These are phyloP conservation scores for Cinclus cinclus DNA, from an alignment of 2,113 vertebrate genomes.

Conservation along the genomic window DNA sequence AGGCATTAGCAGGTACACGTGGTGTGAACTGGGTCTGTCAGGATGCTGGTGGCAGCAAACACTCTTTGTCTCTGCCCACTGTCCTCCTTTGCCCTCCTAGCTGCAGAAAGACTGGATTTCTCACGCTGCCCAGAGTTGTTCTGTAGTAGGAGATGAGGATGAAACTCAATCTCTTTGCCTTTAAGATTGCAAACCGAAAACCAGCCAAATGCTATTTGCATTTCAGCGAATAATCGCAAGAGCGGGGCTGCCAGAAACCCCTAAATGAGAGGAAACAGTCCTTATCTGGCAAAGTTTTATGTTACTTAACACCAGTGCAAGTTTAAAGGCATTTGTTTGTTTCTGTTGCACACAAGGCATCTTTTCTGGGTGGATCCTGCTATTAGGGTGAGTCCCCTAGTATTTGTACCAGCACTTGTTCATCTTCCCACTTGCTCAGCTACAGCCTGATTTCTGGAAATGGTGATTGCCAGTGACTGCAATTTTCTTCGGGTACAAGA, in stretches of 20 bases:
- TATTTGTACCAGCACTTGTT: slow-evolving; percentile 11
- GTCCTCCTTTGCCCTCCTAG: neutral
- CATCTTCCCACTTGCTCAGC: neutral
- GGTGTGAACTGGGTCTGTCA: neutral
- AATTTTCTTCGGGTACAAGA: neutral
- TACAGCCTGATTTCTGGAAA: neutral
- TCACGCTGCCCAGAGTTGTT: neutral
- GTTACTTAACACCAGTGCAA: slow-evolving; percentile 19
- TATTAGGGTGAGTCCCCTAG: neutral
- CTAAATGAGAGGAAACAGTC: slow-evolving; percentile 36
- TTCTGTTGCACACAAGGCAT: slow-evolving; percentile 4
- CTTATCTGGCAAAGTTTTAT: slow-evolving; percentile 7
- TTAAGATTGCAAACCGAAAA: neutral
- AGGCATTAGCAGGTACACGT: neutral
- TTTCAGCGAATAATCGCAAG: slow-evolving; percentile 41
- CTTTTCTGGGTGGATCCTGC: neutral
- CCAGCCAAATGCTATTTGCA: neutral
- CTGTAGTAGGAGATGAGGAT: neutral
- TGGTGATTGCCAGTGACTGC: neutral
- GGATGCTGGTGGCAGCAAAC: neutral
- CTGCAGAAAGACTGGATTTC: neutral
- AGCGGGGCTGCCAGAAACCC: slow-evolving; percentile 26
- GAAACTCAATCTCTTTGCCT: neutral
- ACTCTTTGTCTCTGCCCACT: neutral
- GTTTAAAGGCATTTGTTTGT: slow-evolving; percentile 35